phyloP scores from a whole-genome alignment of 2,888 invertebrate genomes.

The Flexamia atlantica region DNA sequence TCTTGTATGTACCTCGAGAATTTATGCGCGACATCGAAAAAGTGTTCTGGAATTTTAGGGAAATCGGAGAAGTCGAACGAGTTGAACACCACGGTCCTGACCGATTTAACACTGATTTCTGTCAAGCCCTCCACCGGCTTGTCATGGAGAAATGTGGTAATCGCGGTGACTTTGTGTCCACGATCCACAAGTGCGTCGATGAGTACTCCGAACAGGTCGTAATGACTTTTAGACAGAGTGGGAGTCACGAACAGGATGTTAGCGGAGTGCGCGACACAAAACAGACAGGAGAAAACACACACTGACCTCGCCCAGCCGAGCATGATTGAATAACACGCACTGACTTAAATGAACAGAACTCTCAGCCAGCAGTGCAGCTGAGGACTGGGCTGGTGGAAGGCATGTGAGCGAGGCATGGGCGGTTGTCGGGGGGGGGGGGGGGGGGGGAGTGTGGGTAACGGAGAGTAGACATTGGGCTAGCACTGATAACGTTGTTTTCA shows the following conservation, averaged over 20 bases:
- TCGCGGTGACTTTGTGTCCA: slow-evolving; percentile 71
- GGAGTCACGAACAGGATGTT: slow-evolving; percentile 67
- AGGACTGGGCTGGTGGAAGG: too few relatives aligned
- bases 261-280: slow-evolving; percentile 53
- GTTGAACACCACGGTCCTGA: slow-evolving; percentile 14
- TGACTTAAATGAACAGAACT: too few relatives aligned
- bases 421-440: too few relatives aligned
- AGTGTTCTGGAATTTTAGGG: background rate
- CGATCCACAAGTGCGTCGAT: slow-evolving; percentile 69
- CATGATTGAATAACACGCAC: too few relatives aligned
- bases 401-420: too few relatives aligned
- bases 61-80: background rate
- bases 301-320: background rate
- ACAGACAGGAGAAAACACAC: background rate
- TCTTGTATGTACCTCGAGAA: slow-evolving; percentile 2
- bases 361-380: background rate
- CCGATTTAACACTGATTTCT: slow-evolving; percentile 63
- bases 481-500: too few relatives aligned
- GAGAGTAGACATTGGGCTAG: too few relatives aligned
- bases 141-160: slow-evolving; percentile 71
- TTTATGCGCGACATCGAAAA: background rate
- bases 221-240: slow-evolving; percentile 69
- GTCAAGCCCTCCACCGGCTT: slow-evolving; percentile 74
- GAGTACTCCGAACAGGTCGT: slow-evolving; percentile 70
- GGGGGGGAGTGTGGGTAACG: too few relatives aligned